Evolutionary conservation across 1,140 invertebrate species (phyloP).

Genomic region (Nebria ingens): DNA sequence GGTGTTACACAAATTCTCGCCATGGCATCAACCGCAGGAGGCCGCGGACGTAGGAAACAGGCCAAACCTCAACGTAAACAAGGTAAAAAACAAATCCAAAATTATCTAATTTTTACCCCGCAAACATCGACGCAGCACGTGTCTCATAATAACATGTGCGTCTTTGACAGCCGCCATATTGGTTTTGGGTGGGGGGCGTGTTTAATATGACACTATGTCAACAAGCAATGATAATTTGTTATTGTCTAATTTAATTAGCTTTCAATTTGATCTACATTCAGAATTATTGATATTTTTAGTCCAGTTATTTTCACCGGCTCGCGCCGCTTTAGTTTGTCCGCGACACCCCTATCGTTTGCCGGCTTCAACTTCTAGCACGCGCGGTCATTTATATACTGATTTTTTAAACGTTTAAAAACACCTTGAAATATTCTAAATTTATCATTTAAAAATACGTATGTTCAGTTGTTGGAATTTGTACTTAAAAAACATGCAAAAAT

Average conservation of each 20-base stretch:
- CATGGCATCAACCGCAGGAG: constrained; percentile 20
- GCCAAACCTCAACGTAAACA: constrained; percentile 32
- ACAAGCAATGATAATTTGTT: no score
- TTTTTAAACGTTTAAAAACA: no score
- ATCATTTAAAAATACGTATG: no score
- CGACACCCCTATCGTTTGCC: background rate
- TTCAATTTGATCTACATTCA: no score
- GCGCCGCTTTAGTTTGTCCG: background rate
- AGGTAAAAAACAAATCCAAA: no score
- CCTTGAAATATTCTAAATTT: no score
- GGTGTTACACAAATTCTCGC: constrained; percentile 19
- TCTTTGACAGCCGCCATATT: background rate
- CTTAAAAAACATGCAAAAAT: no score
- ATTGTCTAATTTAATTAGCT: no score
- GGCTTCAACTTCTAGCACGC: background rate
- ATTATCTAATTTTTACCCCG: no score
- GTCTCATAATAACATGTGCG: background rate
- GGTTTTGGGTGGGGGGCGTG: background rate
- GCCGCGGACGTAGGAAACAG: constrained; percentile 30
- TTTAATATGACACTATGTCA: background rate
- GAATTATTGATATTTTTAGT: no score
- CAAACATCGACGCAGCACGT: background rate
- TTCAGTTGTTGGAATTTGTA: no score
- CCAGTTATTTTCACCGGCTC: background rate
- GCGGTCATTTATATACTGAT: background rate